phyloP scores from a whole-genome alignment of 92 coral and sea anemone genomes.

The Zoanthus sansibaricus region DNA sequence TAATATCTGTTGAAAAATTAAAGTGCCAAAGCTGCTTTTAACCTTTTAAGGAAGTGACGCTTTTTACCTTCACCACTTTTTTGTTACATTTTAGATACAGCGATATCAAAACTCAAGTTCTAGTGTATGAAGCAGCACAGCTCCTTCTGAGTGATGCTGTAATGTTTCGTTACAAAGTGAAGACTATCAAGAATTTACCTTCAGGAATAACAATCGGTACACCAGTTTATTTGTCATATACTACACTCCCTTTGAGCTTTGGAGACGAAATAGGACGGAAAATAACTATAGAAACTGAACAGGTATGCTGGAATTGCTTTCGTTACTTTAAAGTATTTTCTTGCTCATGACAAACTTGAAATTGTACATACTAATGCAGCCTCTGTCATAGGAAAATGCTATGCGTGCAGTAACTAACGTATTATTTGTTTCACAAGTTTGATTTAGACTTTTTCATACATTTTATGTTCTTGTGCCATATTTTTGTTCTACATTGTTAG shows the following conservation, averaged over 20 bases:
- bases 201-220: slow-evolving; percentile 65
- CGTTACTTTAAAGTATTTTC: too few species aligned
- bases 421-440: too few species aligned
- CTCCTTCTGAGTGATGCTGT: slow-evolving; percentile 51
- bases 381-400: too few species aligned
- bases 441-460: too few species aligned
- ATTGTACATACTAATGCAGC: too few species aligned
- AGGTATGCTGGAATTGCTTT: slow-evolving; percentile 47
- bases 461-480: too few species aligned
- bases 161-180: slow-evolving; percentile 66
- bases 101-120: slow-evolving; percentile 62
- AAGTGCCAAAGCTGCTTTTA: too few species aligned
- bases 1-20: background rate
- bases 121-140: slow-evolving; percentile 69
- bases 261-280: slow-evolving; percentile 69
- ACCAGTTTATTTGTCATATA: slow-evolving; percentile 71
- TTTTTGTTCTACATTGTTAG: too few species aligned
- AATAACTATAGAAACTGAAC: slow-evolving; percentile 29
- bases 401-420: too few species aligned
- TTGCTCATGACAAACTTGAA: too few species aligned
- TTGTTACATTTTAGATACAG: slow-evolving; percentile 65
- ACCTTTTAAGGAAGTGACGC: too few species aligned
- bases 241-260: slow-evolving; percentile 68
- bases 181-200: slow-evolving; percentile 67
- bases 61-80: background rate